Percentiles rank a stretch among this genome's conserved stretches.
phyloP scores from a whole-genome alignment of 2,888 invertebrate species.

The Trichopoda pennipes region DNA sequence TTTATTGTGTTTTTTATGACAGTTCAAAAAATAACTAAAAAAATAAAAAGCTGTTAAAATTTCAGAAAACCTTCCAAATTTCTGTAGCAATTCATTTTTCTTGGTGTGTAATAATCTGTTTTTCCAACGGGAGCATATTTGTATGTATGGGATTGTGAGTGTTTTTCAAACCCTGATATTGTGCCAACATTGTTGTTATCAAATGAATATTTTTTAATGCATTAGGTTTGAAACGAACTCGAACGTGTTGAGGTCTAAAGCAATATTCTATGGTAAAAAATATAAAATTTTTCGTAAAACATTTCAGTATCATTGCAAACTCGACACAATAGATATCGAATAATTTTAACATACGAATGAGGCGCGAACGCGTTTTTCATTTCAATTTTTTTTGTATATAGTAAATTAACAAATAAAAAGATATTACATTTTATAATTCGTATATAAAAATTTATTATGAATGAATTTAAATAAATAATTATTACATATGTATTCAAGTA shows the following conservation, averaged over 20 bases:
- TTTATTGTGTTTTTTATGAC: no score
- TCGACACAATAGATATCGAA: constrained; percentile 70
- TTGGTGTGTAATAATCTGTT: no score
- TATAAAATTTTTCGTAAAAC: constrained; percentile 56
- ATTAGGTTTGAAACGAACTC: constrained; percentile 36
- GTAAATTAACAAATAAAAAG: constrained; percentile 13
- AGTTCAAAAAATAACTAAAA: no score
- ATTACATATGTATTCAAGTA: constrained; percentile 28
- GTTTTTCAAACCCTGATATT: constrained; percentile 14
- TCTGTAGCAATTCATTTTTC: no score
- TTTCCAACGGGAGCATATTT: no score
- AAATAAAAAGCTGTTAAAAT: no score
- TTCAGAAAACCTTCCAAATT: no score
- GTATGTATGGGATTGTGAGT: no score
- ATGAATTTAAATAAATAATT: constrained; percentile 40
- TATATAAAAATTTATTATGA: constrained; percentile 17
- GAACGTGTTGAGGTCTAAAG: constrained; percentile 23
- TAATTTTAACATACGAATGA: constrained; percentile 25
- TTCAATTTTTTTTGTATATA: constrained; percentile 39
- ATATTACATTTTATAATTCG: constrained; percentile 11
- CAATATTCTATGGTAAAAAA: constrained; percentile 55
- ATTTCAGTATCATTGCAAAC: constrained; percentile 71
- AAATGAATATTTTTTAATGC: neutral
- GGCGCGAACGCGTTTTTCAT: constrained; percentile 63
- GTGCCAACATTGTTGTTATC: constrained; percentile 12